Evolutionary conservation across 2,888 invertebrate species (phyloP), one percentile per base, ranked within the genome.

Genomic region (Acronicta alni): DNA sequence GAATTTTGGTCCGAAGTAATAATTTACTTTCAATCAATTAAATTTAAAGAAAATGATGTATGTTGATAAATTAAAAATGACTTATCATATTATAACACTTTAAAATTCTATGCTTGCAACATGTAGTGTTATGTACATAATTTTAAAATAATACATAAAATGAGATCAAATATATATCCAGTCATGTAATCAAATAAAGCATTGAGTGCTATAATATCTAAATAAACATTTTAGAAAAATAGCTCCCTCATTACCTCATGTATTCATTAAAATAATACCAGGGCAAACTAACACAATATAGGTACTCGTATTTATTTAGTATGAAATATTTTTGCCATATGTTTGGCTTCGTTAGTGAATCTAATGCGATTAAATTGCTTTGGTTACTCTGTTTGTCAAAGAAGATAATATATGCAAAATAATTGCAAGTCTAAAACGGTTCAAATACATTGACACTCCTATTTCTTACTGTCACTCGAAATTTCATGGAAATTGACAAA

Each of bases 131-230:
- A 88, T 89, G 80, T 86, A 89, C 85, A 88, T 75, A 81, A 81
- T 67, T 77, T 87, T 87, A 83, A 82, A 86, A 87, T 86, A 89
- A 90, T 89, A 91, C 87, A 89, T 86, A 85, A 82, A 86, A 88
- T 93, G 92, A 93, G 92, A 93, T 92, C 92, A 92, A 88, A 87
- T 81, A 84, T 84, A 88, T 88, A 88, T 85, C 85, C 87, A 89
- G 87, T 88, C 85, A 82, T 82, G 81, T 83, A 68, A 76, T 81
- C 79, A 84, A 84, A 82, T 79, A 80, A 82, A 82, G 81, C 72
- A 77, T 81, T 80, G 79, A 83, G 81, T 84, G 82, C 82, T 82
- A 83, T 72, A 79, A 80, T 80, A 80, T 78, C 79, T 78, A 81
- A 80, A 78, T 69, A 75, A 79, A 79, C 63, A 56, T 75, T 72